Evolutionary conservation across 1,140 invertebrate species (phyloP).

Genomic region (Bombus pyrosoma): DNA sequence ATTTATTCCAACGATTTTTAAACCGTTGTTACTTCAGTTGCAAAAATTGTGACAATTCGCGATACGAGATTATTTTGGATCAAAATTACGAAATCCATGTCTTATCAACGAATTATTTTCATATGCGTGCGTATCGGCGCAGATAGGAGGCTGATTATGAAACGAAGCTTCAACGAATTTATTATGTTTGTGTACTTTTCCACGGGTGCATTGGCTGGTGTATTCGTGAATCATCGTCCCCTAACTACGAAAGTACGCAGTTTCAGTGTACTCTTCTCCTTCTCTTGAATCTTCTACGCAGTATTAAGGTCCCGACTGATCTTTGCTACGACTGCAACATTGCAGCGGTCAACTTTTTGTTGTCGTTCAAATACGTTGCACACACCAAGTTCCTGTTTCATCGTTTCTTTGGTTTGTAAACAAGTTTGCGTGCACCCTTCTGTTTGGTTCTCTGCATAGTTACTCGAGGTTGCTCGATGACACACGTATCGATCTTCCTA

Average conservation of each 20-base stretch:
- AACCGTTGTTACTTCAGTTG: too few relatives aligned
- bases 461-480: background rate
- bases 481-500: background rate
- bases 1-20: too few relatives aligned
- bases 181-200: slow-evolving; percentile 20
- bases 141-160: background rate
- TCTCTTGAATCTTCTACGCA: slow-evolving; percentile 46
- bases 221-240: slow-evolving; percentile 48
- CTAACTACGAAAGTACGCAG: slow-evolving; percentile 53
- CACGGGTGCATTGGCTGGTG: slow-evolving; percentile 21
- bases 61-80: background rate
- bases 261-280: slow-evolving; percentile 10
- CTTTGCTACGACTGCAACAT: slow-evolving; percentile 29
- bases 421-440: slow-evolving; percentile 14
- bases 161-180: background rate
- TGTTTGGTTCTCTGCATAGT: background rate
- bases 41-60: too few relatives aligned
- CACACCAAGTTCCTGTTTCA: background rate
- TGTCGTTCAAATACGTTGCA: background rate
- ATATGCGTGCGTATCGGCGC: too few relatives aligned
- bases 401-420: background rate
- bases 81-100: background rate
- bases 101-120: background rate
- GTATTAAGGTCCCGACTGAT: slow-evolving; percentile 45
- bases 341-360: slow-evolving; percentile 20